Conservation (phyloP, 1,140 invertebrate species). For the Caenorhabditis remanei region DNA sequence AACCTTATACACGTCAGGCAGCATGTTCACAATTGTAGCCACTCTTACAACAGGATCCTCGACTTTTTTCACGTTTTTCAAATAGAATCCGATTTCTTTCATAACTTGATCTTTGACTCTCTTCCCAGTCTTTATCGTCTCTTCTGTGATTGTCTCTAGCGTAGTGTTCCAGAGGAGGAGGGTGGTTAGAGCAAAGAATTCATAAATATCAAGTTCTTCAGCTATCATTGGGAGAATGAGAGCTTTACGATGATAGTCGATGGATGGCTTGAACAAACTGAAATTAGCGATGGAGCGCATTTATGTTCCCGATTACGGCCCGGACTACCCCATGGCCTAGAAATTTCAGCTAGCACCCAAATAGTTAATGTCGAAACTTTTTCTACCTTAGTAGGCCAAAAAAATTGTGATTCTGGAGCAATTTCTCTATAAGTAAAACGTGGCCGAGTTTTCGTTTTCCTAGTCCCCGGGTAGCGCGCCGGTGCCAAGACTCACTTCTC, state of each 20-base stretch:
- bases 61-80: conserved; percentile 49
- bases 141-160: neutral
- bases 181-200: neutral
- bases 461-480: too few species aligned
- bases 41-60: conserved; percentile 15
- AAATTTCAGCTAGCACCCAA: too few species aligned
- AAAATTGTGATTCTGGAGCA: too few species aligned
- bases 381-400: too few species aligned
- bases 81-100: conserved; percentile 45
- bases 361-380: too few species aligned
- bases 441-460: neutral
- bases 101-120: neutral
- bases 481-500: neutral
- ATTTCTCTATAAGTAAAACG: too few species aligned
- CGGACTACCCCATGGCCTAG: too few species aligned
- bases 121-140: neutral
- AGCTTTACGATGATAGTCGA: neutral
- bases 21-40: conserved; percentile 27
- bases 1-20: conserved; percentile 39
- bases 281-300: neutral
- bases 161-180: neutral
- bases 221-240: conserved; percentile 1
- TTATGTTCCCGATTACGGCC: too few species aligned
- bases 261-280: neutral
- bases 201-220: neutral